Evolutionary conservation across 2,888 invertebrate genomes (phyloP).

Genomic region (Pachycephus smyrnensis): DNA sequence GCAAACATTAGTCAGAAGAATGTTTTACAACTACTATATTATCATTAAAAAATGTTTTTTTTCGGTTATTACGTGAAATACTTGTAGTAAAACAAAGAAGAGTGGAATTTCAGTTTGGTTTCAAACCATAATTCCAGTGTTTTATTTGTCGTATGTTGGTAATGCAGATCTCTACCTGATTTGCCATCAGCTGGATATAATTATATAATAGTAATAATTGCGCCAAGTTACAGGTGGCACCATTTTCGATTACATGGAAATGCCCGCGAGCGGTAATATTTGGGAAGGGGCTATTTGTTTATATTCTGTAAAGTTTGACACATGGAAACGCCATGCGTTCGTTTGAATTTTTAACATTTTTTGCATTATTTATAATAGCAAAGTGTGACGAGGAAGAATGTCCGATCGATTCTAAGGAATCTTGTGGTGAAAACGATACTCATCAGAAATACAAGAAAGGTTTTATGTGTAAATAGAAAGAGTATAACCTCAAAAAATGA

Average conservation of each 20-base stretch:
- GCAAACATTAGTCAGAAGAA: neutral
- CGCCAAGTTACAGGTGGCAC: neutral
- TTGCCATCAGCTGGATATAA: neutral
- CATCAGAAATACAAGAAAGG: constrained; percentile 32
- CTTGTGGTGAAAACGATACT: constrained; percentile 22
- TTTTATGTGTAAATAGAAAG: constrained; percentile 16
- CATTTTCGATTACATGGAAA: too few relatives aligned
- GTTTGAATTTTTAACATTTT: neutral
- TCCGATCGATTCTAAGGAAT: constrained; percentile 20
- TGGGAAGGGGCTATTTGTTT: neutral
- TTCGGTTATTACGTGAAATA: neutral
- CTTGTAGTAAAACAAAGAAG: neutral
- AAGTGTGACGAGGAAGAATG: constrained; percentile 33
- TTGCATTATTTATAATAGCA: neutral
- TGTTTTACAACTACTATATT: neutral
- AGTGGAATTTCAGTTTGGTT: neutral
- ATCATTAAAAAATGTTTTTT: too few relatives aligned
- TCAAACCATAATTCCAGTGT: neutral
- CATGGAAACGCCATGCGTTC: neutral
- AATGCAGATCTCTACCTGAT: neutral
- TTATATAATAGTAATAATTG: neutral
- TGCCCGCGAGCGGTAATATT: too few relatives aligned
- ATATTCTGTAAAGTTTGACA: neutral
- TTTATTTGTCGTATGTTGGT: neutral
- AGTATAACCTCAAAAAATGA: constrained; percentile 20